phyloP scores from a whole-genome alignment of 2,113 vertebrate species.

The Forbesichthys papilliferus region DNA sequence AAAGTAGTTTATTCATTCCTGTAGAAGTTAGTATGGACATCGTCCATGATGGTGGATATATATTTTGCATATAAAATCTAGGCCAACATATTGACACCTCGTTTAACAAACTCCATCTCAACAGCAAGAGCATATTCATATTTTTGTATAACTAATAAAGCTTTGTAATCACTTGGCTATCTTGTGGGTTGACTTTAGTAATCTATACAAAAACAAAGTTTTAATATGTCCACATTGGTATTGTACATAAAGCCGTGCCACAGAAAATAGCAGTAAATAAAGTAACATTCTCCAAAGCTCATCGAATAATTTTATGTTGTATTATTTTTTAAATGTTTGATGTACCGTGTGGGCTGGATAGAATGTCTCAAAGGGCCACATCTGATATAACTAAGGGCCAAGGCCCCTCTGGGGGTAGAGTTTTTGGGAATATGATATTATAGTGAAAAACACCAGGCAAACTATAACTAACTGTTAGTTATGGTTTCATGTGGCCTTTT shows the following conservation, averaged over 20 bases:
- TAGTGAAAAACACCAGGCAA: neutral
- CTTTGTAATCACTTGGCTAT: constrained; percentile 9
- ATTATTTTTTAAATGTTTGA: too few relatives aligned
- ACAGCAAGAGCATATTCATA: constrained; percentile 2
- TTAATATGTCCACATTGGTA: neutral
- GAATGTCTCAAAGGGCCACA: too few relatives aligned
- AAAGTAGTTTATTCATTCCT: neutral
- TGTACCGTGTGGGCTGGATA: too few relatives aligned
- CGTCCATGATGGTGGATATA: neutral
- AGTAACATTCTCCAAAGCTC: too few relatives aligned
- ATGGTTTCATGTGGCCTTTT: neutral
- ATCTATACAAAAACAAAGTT: neutral
- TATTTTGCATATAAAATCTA: neutral
- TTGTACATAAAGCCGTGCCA: neutral
- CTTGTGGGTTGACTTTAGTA: constrained; percentile 16
- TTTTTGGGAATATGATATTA: constrained; percentile 19
- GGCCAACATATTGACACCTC: constrained; percentile 11
- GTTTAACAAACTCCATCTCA: neutral
- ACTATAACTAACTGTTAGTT: neutral
- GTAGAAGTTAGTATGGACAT: neutral
- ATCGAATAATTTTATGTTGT: too few relatives aligned
- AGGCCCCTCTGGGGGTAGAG: constrained; percentile 76
- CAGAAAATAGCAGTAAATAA: neutral
- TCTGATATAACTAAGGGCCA: constrained; percentile 83
- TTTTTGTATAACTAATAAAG: constrained; percentile 58